A percentile compares a stretch with the other conserved stretches of the same genome.
Conservation (phyloP, 2,888 invertebrate genomes). For the Adineta ricciae region DNA sequence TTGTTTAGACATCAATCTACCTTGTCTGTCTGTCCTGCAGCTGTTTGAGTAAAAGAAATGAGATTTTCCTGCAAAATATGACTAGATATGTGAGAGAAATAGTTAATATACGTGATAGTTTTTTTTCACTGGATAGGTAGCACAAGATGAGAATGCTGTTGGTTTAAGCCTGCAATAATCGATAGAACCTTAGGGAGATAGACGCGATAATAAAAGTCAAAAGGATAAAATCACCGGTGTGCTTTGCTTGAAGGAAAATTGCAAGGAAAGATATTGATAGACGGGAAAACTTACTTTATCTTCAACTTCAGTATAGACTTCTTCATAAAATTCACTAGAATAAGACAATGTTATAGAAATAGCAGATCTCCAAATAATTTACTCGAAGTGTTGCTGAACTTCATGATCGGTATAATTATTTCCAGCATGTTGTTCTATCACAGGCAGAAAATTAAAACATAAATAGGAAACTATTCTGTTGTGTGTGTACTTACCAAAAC, state of each 20-base stretch:
- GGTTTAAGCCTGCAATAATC: slow-evolving; percentile 1
- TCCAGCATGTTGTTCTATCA: background rate
- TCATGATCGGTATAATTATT: background rate
- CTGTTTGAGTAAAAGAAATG: background rate
- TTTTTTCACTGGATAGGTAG: background rate
- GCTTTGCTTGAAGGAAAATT: background rate
- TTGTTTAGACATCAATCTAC: background rate
- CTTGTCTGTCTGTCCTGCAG: background rate
- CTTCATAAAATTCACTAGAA: slow-evolving; percentile 17
- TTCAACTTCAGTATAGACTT: slow-evolving; percentile 16
- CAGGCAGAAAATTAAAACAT: background rate
- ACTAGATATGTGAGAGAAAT: background rate
- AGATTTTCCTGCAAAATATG: background rate
- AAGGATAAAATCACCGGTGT: background rate
- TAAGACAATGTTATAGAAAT: background rate
- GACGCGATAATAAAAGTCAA: background rate
- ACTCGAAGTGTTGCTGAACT: slow-evolving; percentile 8
- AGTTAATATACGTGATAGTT: background rate
- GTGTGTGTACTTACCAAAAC: background rate
- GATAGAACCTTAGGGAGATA: background rate
- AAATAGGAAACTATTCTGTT: background rate
- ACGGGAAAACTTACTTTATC: background rate
- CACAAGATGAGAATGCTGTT: background rate
- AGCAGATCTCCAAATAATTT: background rate
- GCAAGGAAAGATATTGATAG: background rate